A percentile compares a stretch with the other conserved stretches of the same genome.
These are phyloP conservation scores for Caligus rogercresseyi DNA, from an alignment of 1,140 invertebrate genomes.

Conservation along the genomic window DNA sequence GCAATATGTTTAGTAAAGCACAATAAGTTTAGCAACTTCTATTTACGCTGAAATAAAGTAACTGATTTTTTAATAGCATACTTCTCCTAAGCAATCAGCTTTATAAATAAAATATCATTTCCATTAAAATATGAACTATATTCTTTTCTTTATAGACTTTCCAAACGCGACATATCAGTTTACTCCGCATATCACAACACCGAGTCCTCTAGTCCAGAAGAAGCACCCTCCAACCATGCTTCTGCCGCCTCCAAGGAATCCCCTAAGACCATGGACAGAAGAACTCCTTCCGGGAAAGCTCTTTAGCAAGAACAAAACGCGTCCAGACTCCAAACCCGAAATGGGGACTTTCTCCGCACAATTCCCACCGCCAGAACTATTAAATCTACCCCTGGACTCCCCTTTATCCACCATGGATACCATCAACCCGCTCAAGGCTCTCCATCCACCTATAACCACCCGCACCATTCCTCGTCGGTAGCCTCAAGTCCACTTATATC, in stretches of 20 bases:
- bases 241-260: background rate
- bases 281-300: constrained; percentile 17
- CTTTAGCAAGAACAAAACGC: constrained; percentile 13
- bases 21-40: too few relatives aligned
- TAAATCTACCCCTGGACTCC: too few relatives aligned
- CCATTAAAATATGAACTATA: background rate
- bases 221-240: too few relatives aligned
- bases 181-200: background rate
- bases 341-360: constrained; percentile 24
- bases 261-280: constrained; percentile 8
- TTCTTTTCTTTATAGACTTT: constrained; percentile 5
- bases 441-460: background rate
- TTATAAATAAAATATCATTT: too few relatives aligned
- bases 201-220: too few relatives aligned
- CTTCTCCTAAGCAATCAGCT: too few relatives aligned
- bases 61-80: too few relatives aligned
- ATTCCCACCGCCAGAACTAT: constrained; percentile 23
- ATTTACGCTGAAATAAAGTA: too few relatives aligned
- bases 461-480: too few relatives aligned
- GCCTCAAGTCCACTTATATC: background rate
- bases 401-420: too few relatives aligned
- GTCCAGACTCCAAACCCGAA: constrained; percentile 7
- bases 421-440: background rate
- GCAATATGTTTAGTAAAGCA: too few relatives aligned
- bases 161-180: constrained; percentile 11